phyloP scores from a whole-genome alignment of 2,113 vertebrate genomes.

The Pungitius pungitius region DNA sequence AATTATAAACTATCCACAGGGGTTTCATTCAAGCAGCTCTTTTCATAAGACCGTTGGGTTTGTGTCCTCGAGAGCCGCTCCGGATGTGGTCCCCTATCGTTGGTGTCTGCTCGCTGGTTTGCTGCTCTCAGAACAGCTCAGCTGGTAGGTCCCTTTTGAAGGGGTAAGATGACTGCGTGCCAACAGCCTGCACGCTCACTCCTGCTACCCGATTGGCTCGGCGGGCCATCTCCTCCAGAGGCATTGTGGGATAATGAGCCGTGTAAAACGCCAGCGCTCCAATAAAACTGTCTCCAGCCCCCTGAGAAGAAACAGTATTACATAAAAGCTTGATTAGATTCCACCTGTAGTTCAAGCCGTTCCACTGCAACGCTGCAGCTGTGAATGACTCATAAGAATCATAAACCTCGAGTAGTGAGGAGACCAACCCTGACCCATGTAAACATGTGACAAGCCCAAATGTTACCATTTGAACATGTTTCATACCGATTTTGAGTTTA shows the following conservation, averaged over 20 bases:
- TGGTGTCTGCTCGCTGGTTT: background rate
- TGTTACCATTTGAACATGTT: background rate
- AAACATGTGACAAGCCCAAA: background rate
- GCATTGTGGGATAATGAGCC: constrained; percentile 85
- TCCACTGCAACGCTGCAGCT: background rate
- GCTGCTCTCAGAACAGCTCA: constrained; percentile 80
- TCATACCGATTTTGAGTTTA: background rate
- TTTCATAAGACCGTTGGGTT: background rate
- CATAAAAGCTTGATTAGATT: constrained; percentile 31
- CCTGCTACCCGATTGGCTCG: constrained; percentile 88
- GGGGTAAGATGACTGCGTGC: constrained; percentile 92
- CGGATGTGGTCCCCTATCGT: background rate
- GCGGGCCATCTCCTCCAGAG: constrained; percentile 90
- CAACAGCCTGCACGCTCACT: constrained; percentile 86
- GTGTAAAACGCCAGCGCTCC: constrained; percentile 94
- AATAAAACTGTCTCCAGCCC: constrained; percentile 96
- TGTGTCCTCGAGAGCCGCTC: background rate
- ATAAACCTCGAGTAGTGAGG: background rate
- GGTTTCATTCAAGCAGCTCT: background rate
- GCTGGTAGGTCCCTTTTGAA: constrained; percentile 84
- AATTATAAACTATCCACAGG: background rate
- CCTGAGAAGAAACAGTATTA: constrained; percentile 79
- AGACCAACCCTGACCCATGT: background rate
- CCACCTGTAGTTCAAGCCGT: background rate
- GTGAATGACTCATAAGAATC: constrained; percentile 5